Base-by-base conservation (phyloP, 2,888 invertebrate species). In the Nephrocerus scutellatus region DNA sequence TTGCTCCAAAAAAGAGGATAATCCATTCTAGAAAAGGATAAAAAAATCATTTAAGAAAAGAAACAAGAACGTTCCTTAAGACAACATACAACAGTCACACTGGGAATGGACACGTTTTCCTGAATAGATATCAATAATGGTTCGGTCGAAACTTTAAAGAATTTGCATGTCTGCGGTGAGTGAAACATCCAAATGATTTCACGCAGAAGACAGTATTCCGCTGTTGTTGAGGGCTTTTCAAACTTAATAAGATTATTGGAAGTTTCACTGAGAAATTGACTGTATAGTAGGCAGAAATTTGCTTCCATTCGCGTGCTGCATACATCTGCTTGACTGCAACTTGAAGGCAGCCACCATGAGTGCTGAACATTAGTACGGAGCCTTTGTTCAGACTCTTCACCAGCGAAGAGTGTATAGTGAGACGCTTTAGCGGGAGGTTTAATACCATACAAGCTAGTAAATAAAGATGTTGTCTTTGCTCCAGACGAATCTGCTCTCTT, bases 281-380 rank as follows among this genome's bases (percentile, higher is more conserved):
- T 60, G 63, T 71, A 72, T 36, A 62, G 50, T 25, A 66, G 51
- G 37, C 70, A 69, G 31, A 73, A 66, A 47, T 70, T 64, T 1
- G 70, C 64, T 26, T 59, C 49, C 1, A 60, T 52, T 46, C 62
- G 60, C 35, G 47, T 44, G 40, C 66, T 68, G 0, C 53, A 31
- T 2, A 67, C 57, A 36, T 54, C 46, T 19, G 57, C 55, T 19
- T 60, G 56, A 16, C 54, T 45, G 32, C 54, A 49, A 18, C 60
- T 53, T n/a, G 64, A 46, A 0, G 34, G 38, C 31, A 57, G 54
- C 56, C 71, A 72, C 74, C 72, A 73, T 15, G 60, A 55, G 22
- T 66, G 58, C 45, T 73, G 73, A 10, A 72, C 50, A 36, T 61
- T 63, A 5, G 44, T 48, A 5, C 49, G 29, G 4, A 73, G 41